Evolutionary conservation across 2,797 vertebrate genomes (phyloP).

Genomic region (Neomorphus geoffroyi): DNA sequence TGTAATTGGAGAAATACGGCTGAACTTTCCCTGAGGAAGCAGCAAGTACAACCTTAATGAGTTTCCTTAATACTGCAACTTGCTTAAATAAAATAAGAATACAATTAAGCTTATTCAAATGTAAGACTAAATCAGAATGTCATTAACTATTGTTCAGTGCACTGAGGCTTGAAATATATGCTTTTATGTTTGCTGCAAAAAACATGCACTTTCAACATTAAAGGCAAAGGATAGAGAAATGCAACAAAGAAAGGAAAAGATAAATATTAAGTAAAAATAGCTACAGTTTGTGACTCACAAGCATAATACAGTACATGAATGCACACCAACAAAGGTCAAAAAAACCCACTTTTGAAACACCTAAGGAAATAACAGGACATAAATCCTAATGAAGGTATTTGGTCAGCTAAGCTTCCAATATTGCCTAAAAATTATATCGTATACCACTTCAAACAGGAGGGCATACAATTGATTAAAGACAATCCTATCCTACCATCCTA

Average conservation of each 20-base stretch:
- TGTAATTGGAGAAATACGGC: constrained; percentile 54
- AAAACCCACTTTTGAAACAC: background rate
- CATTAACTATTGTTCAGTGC: constrained; percentile 50
- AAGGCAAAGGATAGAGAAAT: constrained; percentile 1
- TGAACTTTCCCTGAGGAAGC: constrained; percentile 58
- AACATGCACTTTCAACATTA: background rate
- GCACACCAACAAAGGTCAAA: background rate
- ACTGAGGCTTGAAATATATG: constrained; percentile 34
- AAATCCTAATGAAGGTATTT: background rate
- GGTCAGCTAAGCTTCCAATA: background rate
- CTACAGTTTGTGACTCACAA: background rate
- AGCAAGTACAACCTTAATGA: constrained; percentile 55
- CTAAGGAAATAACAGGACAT: background rate
- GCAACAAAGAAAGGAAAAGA: constrained; percentile 19
- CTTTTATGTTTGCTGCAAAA: constrained; percentile 41
- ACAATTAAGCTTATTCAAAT: constrained; percentile 63
- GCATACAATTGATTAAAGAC: background rate
- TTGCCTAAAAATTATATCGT: background rate
- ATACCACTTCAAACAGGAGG: background rate
- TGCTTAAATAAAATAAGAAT: constrained; percentile 64
- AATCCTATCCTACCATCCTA: background rate
- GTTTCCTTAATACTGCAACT: constrained; percentile 50
- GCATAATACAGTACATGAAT: constrained; percentile 17
- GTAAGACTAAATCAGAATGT: constrained; percentile 54
- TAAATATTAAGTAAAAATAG: constrained; percentile 58